These are phyloP conservation scores for Drosophila simulans DNA, from an alignment of 1,140 invertebrate genomes.

Conservation along the genomic window DNA sequence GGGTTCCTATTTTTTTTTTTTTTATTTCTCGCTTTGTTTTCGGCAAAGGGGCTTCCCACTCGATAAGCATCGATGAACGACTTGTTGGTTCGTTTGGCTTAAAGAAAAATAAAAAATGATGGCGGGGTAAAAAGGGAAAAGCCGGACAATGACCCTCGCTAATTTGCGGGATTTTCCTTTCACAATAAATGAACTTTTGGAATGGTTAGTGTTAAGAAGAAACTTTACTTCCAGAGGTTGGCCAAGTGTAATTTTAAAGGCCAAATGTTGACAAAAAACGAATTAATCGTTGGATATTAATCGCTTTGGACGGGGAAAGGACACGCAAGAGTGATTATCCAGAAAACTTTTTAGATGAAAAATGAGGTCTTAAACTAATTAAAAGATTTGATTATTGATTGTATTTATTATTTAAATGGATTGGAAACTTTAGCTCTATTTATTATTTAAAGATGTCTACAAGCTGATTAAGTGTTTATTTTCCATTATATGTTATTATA, in stretches of 20 bases:
- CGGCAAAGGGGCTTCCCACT: conserved; percentile 1
- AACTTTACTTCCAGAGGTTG: background rate
- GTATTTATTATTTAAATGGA: no score
- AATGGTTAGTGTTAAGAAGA: background rate
- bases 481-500: no score
- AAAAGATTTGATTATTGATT: background rate
- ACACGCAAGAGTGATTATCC: background rate
- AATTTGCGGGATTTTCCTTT: conserved; percentile 45
- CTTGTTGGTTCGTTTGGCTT: background rate
- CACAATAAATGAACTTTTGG: conserved; percentile 13
- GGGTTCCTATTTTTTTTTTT: conserved; percentile 25
- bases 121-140: background rate
- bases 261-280: conserved; percentile 15
- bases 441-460: no score
- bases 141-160: conserved; percentile 30
- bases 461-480: no score
- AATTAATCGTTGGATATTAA: conserved; percentile 36
- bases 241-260: conserved; percentile 4
- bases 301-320: conserved; percentile 7
- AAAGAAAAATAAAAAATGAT: background rate
- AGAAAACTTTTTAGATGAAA: background rate
- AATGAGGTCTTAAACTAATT: background rate
- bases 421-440: no score
- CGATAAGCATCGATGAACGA: conserved; percentile 42
- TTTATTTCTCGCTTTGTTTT: conserved; percentile 6